A percentile compares a stretch with the other conserved stretches of the same genome.
Evolutionary conservation across 2,888 invertebrate genomes (phyloP).

Genomic region (Myopa testacea): DNA sequence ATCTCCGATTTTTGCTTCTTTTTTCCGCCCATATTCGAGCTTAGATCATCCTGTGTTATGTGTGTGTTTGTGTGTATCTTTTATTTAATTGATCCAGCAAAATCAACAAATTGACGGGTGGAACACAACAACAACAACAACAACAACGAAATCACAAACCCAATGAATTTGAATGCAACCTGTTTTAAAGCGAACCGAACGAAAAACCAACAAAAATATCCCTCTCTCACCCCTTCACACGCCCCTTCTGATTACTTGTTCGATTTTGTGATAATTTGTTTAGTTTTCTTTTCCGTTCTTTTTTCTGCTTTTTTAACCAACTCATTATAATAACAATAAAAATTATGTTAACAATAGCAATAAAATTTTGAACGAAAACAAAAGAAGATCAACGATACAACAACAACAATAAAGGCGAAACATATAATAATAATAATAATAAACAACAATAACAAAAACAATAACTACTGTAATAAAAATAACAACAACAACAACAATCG

Average conservation of each 20-base stretch:
- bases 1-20: neutral
- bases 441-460: neutral
- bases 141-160: too few relatives aligned
- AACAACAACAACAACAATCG: neutral
- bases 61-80: neutral
- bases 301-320: neutral
- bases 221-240: too few relatives aligned
- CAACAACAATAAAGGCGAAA: neutral
- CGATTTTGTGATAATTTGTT: too few relatives aligned
- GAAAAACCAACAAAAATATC: too few relatives aligned
- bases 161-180: slow-evolving; percentile 27
- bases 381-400: neutral
- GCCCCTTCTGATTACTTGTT: too few relatives aligned
- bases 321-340: slow-evolving; percentile 11
- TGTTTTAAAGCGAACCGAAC: neutral
- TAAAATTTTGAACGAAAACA: neutral
- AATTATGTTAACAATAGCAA: slow-evolving; percentile 20
- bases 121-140: too few relatives aligned
- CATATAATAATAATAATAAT: neutral
- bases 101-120: neutral
- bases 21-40: neutral
- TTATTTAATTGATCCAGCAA: neutral
- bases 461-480: neutral
- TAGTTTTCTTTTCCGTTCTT: neutral
- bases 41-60: neutral